A percentile compares a stretch with the other conserved stretches of the same genome.
Evolutionary conservation across 2,797 vertebrate genomes (phyloP).

Genomic region (Peromyscus melanophrys): DNA sequence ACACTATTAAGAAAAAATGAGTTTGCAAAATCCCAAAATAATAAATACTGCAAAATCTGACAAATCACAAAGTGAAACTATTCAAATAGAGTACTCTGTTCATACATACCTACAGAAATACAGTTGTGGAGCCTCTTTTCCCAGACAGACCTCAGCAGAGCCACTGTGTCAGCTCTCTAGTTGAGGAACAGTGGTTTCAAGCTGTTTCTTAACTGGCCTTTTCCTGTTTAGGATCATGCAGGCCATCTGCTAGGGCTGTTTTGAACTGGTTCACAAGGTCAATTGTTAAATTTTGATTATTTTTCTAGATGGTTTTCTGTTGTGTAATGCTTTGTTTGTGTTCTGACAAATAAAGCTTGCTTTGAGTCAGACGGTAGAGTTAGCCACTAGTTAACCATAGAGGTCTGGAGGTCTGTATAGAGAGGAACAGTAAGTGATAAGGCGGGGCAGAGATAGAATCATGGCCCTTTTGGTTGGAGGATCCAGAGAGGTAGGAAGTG

Average conservation of each 20-base stretch:
- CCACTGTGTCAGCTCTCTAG: not conserved
- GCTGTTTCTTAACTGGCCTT: not conserved
- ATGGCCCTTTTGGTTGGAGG: too few species aligned
- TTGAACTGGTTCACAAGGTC: not conserved
- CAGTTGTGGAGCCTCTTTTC: not conserved
- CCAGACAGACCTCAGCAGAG: constrained; percentile 31
- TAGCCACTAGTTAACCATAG: too few species aligned
- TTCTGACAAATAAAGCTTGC: too few species aligned
- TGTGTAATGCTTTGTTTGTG: too few species aligned
- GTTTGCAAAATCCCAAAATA: constrained; percentile 54
- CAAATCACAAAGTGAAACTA: constrained; percentile 32
- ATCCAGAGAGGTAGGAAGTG: too few species aligned
- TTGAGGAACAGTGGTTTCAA: not conserved
- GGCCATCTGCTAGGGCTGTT: not conserved
- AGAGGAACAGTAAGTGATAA: too few species aligned
- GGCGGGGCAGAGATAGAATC: too few species aligned
- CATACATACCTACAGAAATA: not conserved
- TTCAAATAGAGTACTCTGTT: constrained; percentile 22
- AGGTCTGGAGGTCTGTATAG: too few species aligned
- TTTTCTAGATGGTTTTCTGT: not conserved
- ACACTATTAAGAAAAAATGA: constrained; percentile 55
- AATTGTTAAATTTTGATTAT: constrained; percentile 24
- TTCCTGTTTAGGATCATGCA: not conserved
- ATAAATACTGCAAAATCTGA: constrained; percentile 56
- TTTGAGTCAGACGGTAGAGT: too few species aligned